Evolutionary conservation across 2,113 vertebrate species (phyloP).

Genomic region (Cinclus mexicanus): DNA sequence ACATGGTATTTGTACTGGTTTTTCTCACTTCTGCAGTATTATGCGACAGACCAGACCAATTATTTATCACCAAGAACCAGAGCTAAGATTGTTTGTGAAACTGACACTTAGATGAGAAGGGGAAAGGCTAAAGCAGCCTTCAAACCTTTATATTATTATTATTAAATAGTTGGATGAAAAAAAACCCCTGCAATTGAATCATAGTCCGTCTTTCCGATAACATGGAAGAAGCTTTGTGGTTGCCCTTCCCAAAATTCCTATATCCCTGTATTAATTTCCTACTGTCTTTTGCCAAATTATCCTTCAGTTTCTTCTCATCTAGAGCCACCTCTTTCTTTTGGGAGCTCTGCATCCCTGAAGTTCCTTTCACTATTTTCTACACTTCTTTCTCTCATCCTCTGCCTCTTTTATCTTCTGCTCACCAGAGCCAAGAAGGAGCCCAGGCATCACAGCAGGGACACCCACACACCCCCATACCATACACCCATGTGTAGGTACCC

Average conservation of each 20-base stretch:
- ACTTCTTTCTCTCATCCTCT: neutral
- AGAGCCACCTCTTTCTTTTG: neutral
- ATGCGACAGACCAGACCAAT: neutral
- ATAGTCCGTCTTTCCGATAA: neutral
- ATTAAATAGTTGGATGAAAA: neutral
- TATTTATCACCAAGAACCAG: neutral
- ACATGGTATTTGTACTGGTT: neutral
- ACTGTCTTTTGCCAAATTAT: neutral
- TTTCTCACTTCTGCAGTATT: neutral
- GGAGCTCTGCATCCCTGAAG: neutral
- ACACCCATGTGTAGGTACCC: neutral
- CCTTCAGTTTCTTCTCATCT: neutral
- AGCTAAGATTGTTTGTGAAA: neutral
- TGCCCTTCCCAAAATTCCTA: neutral
- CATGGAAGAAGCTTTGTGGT: neutral
- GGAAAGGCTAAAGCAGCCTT: neutral
- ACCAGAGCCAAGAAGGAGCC: neutral
- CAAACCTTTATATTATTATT: neutral
- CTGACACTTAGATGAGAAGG: neutral
- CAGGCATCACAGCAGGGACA: neutral
- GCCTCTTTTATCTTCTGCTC: neutral
- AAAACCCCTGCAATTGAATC: neutral
- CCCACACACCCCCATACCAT: too few relatives aligned
- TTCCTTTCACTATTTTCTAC: neutral
- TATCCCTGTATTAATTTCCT: fast-evolving